phyloP scores from a whole-genome alignment of 2,888 invertebrate genomes.

The Anoplius nigerrimus region DNA sequence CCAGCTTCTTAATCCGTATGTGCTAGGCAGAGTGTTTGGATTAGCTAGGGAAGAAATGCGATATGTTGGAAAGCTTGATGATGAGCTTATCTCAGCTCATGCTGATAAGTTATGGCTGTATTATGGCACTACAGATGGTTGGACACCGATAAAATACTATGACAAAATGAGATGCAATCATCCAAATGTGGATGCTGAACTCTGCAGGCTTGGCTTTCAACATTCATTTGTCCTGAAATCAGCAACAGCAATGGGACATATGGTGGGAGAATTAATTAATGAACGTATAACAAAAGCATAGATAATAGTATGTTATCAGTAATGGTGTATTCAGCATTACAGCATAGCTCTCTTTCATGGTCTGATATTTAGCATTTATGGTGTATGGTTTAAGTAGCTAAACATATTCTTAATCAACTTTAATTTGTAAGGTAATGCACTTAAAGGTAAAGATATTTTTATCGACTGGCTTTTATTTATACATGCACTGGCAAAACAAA shows the following conservation, averaged over 20 bases:
- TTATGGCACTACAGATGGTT: slow-evolving; percentile 87
- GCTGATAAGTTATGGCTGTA: slow-evolving; percentile 84
- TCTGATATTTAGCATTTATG: too few relatives aligned
- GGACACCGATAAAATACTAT: slow-evolving; percentile 87
- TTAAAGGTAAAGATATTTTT: too few relatives aligned
- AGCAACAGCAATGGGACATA: slow-evolving; percentile 78
- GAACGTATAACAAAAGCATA: slow-evolving; percentile 46
- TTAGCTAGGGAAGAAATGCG: slow-evolving; percentile 89
- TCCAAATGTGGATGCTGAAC: slow-evolving; percentile 79
- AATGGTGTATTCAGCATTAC: too few relatives aligned
- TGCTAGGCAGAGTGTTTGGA: slow-evolving; percentile 81
- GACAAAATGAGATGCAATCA: slow-evolving; percentile 80
- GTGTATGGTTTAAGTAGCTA: too few relatives aligned
- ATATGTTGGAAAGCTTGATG: slow-evolving; percentile 82
- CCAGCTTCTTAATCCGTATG: slow-evolving; percentile 79
- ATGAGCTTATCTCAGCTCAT: slow-evolving; percentile 78
- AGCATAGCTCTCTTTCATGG: too few relatives aligned
- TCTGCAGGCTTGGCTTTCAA: slow-evolving; percentile 79
- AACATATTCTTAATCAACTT: too few relatives aligned
- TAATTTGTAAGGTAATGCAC: too few relatives aligned
- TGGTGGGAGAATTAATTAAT: slow-evolving; percentile 65
- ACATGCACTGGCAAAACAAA: too few relatives aligned
- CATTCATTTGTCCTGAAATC: slow-evolving; percentile 89
- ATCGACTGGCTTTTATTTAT: too few relatives aligned
- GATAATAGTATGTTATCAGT: neutral